Percentiles rank a stretch among this genome's conserved stretches.
Conservation (phyloP, 2,113 vertebrate genomes). For the Pterocles orientalis region DNA sequence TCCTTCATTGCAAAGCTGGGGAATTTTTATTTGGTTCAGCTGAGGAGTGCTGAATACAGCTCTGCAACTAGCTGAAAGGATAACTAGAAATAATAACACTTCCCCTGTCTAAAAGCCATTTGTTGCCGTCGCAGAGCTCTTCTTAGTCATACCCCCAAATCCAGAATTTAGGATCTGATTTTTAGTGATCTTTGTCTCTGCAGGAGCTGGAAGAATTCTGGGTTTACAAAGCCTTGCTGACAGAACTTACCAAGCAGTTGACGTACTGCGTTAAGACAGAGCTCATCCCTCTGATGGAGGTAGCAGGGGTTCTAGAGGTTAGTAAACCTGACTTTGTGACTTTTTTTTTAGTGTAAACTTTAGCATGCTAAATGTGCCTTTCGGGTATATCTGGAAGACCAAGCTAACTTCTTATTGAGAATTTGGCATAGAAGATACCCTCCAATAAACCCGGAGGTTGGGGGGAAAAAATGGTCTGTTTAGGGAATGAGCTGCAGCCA, state of each 20-base stretch:
- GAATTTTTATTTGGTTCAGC: background rate
- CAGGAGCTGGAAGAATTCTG: slow-evolving; percentile 96
- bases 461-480: background rate
- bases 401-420: background rate
- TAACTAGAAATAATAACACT: background rate
- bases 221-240: slow-evolving; percentile 88
- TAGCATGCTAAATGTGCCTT: background rate
- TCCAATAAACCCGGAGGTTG: rapidly evolving
- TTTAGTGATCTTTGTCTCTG: background rate
- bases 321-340: background rate
- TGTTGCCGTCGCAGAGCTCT: background rate
- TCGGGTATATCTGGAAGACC: background rate
- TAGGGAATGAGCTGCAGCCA: background rate
- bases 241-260: slow-evolving; percentile 85
- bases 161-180: background rate
- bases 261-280: slow-evolving; percentile 92
- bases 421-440: background rate
- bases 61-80: background rate
- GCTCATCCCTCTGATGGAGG: slow-evolving; percentile 95
- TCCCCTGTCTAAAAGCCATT: background rate
- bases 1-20: background rate
- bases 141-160: background rate
- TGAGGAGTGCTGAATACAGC: background rate
- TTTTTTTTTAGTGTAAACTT: background rate
- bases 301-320: slow-evolving; percentile 92